Evolutionary conservation across 1,140 invertebrate species (phyloP).

Genomic region (Magallana gigas): DNA sequence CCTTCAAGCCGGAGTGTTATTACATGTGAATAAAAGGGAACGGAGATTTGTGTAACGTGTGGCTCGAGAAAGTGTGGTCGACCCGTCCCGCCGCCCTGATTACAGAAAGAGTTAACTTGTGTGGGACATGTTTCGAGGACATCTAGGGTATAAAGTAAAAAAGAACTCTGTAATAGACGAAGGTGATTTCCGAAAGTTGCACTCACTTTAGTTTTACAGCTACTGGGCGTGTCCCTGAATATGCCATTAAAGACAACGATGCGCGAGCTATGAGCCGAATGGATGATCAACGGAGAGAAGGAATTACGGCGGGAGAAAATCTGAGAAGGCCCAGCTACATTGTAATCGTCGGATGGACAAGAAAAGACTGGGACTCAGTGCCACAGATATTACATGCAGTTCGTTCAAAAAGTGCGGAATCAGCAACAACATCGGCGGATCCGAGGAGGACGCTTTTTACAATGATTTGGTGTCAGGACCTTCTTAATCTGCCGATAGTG

Average conservation of each 20-base stretch:
- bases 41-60: not conserved
- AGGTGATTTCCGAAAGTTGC: constrained; percentile 46
- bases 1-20: not conserved
- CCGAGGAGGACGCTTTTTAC: constrained; percentile 45
- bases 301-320: not conserved
- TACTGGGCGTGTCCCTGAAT: constrained; percentile 27
- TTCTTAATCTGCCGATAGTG: too few relatives aligned
- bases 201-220: constrained; percentile 24
- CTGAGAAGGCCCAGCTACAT: not conserved
- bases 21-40: constrained; percentile 25
- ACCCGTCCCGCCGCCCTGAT: not conserved
- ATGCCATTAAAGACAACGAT: constrained; percentile 31
- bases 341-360: not conserved
- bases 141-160: constrained; percentile 33
- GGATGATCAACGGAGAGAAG: not conserved
- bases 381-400: constrained; percentile 29
- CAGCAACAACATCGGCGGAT: constrained; percentile 49
- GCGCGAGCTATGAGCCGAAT: constrained; percentile 4
- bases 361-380: constrained; percentile 1
- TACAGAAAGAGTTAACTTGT: not conserved
- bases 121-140: constrained; percentile 14
- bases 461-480: too few relatives aligned
- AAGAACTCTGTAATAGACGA: not conserved
- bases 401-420: constrained; percentile 61
- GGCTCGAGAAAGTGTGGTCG: too few relatives aligned